A percentile compares a stretch with the other conserved stretches of the same genome.
Conservation (phyloP, 2,113 vertebrate species). For the Pseudorhombus dupliciocellatus region DNA sequence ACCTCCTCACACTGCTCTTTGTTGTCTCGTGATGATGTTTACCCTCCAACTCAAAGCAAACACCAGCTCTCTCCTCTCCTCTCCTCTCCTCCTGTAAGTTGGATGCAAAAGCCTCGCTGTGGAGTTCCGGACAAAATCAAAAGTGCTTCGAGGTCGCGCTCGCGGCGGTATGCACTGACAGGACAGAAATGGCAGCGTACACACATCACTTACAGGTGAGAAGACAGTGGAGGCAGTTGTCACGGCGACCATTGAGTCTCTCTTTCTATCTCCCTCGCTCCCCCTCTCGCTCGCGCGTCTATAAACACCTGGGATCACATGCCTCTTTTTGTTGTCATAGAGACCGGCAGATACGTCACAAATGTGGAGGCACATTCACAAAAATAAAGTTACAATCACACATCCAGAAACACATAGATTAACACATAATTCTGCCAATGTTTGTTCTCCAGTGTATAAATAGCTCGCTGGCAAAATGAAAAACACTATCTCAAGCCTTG, state of each 20-base stretch:
- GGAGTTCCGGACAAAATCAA: slow-evolving; percentile 92
- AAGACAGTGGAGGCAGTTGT: slow-evolving; percentile 40
- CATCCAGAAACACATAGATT: slow-evolving; percentile 38
- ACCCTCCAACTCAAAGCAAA: background rate
- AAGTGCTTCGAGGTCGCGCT: slow-evolving; percentile 86
- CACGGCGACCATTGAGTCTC: slow-evolving; percentile 47
- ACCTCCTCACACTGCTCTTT: slow-evolving; percentile 28
- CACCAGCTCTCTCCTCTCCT: slow-evolving; percentile 1
- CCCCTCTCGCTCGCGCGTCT: slow-evolving; percentile 33
- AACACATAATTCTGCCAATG: slow-evolving; percentile 41
- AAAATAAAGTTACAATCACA: slow-evolving; percentile 51
- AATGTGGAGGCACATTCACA: slow-evolving; percentile 20
- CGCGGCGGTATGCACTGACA: slow-evolving; percentile 93
- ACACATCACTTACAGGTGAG: slow-evolving; percentile 99
- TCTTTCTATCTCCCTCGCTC: slow-evolving; percentile 21
- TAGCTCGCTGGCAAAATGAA: slow-evolving; percentile 28
- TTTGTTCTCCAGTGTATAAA: slow-evolving; percentile 50
- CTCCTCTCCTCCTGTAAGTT: slow-evolving; percentile 77
- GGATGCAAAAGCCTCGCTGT: slow-evolving; percentile 98
- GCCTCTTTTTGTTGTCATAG: slow-evolving; percentile 68
- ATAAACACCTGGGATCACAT: slow-evolving; percentile 49
- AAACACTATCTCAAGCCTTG: slow-evolving; percentile 4
- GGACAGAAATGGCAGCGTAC: slow-evolving; percentile 99
- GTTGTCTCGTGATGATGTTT: slow-evolving; percentile 40
- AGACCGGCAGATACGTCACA: slow-evolving; percentile 55